Evolutionary conservation across 2,113 vertebrate species (phyloP).

Genomic region (Cephalopterus ornatus): DNA sequence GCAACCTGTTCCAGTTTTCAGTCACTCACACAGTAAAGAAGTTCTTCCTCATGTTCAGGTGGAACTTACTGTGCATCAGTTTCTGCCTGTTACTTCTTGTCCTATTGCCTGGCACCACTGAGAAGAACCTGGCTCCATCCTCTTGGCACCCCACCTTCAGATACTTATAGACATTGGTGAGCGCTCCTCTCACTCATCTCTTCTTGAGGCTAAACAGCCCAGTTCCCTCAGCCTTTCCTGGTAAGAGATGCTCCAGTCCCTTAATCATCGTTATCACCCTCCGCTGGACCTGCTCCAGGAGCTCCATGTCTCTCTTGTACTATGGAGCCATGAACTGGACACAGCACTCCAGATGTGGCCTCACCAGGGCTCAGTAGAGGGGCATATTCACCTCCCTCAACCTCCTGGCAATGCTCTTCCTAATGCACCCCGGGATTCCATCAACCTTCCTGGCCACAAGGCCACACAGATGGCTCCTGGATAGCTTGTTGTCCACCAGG

Average conservation of each 20-base stretch:
- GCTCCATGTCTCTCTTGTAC: neutral
- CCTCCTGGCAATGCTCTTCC: neutral
- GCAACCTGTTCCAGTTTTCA: neutral
- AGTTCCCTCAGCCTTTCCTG: neutral
- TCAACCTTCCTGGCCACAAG: neutral
- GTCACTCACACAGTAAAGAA: neutral
- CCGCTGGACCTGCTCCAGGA: neutral
- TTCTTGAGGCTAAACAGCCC: neutral
- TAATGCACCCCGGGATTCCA: neutral
- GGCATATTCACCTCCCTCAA: neutral
- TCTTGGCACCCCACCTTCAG: neutral
- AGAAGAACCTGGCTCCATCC: neutral
- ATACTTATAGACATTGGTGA: neutral
- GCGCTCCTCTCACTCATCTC: neutral
- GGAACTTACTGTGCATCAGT: neutral
- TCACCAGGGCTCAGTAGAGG: neutral
- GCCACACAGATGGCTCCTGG: neutral
- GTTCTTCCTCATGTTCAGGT: neutral
- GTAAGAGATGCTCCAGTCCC: neutral
- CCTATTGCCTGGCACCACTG: neutral
- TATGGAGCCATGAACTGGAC: neutral
- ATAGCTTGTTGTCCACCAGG: neutral
- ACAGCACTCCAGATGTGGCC: neutral
- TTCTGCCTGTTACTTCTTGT: neutral
- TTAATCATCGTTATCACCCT: neutral